Conservation (phyloP, 2,113 vertebrate species). For the Engystomops pustulosus region DNA sequence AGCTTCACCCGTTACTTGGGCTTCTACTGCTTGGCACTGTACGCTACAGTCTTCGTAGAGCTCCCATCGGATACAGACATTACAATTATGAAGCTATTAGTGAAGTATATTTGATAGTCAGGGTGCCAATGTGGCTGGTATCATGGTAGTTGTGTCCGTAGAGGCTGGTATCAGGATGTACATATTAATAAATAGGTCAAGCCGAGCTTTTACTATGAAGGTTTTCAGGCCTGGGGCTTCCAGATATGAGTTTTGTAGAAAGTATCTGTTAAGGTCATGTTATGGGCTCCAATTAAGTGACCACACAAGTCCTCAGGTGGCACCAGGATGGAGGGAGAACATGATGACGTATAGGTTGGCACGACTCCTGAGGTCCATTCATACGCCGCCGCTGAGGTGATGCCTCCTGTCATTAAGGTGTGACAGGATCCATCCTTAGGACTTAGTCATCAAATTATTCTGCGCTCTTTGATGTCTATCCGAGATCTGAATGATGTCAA, state of each 20-base stretch:
- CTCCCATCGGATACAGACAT: neutral
- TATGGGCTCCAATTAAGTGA: neutral
- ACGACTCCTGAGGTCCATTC: neutral
- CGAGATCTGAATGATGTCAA: neutral
- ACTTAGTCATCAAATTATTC: constrained; percentile 11
- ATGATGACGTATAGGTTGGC: neutral
- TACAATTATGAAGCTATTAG: neutral
- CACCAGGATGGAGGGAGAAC: neutral
- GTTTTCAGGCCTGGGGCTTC: neutral
- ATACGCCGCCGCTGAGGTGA: neutral
- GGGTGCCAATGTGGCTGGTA: neutral
- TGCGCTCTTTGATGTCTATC: neutral
- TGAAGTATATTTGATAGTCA: neutral
- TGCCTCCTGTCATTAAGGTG: constrained; percentile 20
- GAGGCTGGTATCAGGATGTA: neutral
- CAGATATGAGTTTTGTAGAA: too few relatives aligned
- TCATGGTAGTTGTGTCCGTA: neutral
- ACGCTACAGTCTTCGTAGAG: neutral
- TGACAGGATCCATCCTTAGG: neutral
- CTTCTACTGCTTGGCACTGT: neutral
- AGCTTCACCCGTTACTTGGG: neutral
- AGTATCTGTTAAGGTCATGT: neutral
- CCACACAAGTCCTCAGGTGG: neutral
- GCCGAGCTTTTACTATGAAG: neutral
- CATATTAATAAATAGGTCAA: neutral